phyloP scores from a whole-genome alignment of 1,140 invertebrate species.

The Halotydeus destructor region DNA sequence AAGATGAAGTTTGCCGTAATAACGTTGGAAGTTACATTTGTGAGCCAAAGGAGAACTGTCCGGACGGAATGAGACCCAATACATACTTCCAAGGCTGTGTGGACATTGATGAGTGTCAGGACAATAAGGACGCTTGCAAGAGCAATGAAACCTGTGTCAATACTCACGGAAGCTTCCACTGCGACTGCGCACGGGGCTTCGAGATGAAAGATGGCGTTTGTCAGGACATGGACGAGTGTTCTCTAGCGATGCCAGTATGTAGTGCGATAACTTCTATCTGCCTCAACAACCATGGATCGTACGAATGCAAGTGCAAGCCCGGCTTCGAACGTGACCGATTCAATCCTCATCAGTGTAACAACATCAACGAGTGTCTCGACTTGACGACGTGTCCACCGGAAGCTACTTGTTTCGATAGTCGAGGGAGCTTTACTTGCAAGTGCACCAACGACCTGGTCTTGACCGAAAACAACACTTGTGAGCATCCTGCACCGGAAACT shows the following conservation, averaged over 20 bases:
- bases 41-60: slow-evolving; percentile 47
- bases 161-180: slow-evolving; percentile 41
- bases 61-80: slow-evolving; percentile 29
- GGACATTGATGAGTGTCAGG: not conserved
- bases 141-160: slow-evolving; percentile 34
- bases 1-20: slow-evolving; percentile 57
- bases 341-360: slow-evolving; percentile 24
- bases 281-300: not conserved
- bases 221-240: slow-evolving; percentile 17
- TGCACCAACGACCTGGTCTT: slow-evolving; percentile 51
- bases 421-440: slow-evolving; percentile 60
- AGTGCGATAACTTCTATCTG: no score
- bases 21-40: slow-evolving; percentile 65
- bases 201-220: slow-evolving; percentile 32
- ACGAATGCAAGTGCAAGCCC: not conserved
- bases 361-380: slow-evolving; percentile 34
- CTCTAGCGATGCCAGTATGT: no score
- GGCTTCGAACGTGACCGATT: slow-evolving; percentile 23
- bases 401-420: slow-evolving; percentile 61
- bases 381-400: not conserved
- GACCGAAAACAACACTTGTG: slow-evolving; percentile 23
- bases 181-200: slow-evolving; percentile 53
- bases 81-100: slow-evolving; percentile 28
- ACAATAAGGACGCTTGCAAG: not conserved
- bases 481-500: no score